Percentiles rank a stretch among this genome's conserved stretches.
phyloP scores from a whole-genome alignment of 2,797 vertebrate species.

The Micrastur ruficollis region DNA sequence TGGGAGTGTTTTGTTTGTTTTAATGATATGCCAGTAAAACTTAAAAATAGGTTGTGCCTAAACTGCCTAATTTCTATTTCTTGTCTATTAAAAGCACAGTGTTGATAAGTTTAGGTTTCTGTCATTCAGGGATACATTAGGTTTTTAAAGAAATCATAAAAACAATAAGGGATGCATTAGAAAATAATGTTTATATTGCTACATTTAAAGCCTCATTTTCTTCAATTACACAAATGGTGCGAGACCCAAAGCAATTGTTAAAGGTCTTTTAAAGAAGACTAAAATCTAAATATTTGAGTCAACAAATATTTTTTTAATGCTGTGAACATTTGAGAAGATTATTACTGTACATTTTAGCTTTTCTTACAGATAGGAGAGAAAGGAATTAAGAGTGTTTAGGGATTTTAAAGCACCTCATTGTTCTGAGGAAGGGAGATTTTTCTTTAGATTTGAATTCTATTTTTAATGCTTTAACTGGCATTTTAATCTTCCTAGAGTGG shows the following conservation, averaged over 20 bases:
- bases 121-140: background rate
- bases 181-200: background rate
- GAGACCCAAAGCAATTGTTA: background rate
- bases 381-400: background rate
- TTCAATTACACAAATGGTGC: background rate
- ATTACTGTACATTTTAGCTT: background rate
- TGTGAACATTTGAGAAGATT: background rate
- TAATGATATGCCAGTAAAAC: background rate
- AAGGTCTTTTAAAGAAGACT: background rate
- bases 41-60: background rate
- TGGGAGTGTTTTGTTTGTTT: background rate
- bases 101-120: background rate
- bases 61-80: background rate
- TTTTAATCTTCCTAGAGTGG: background rate
- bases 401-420: background rate
- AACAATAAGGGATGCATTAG: background rate
- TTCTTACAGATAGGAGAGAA: background rate
- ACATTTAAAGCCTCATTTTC: background rate
- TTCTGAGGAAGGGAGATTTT: background rate
- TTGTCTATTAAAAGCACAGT: background rate
- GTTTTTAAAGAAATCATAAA: background rate
- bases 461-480: background rate
- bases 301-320: background rate
- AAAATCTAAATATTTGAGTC: background rate
- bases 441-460: background rate